Evolutionary conservation across 1,140 invertebrate species (phyloP).

Genomic region (Penaeus indicus): DNA sequence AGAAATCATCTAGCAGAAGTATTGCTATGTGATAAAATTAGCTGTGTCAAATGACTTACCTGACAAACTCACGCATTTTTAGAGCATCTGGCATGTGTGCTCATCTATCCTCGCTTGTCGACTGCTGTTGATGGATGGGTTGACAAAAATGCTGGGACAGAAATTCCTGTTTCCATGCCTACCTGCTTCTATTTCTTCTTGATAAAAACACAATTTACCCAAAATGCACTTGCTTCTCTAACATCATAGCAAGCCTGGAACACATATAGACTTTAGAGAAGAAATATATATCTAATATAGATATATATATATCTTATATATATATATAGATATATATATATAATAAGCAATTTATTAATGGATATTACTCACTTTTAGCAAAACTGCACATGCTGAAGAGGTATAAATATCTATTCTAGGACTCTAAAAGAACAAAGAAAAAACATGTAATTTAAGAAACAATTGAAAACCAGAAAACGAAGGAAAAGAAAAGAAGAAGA

Average conservation of each 20-base stretch:
- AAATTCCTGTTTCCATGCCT: conserved; percentile 63
- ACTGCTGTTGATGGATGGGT: conserved; percentile 76
- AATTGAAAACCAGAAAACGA: not conserved
- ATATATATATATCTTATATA: too few species aligned
- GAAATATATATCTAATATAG: too few species aligned
- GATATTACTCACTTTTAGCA: not conserved
- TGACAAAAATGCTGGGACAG: conserved; percentile 74
- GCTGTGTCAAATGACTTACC: not conserved
- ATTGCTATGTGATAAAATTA: not conserved
- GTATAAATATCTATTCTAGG: not conserved
- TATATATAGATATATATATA: too few species aligned
- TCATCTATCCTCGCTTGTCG: conserved; percentile 73
- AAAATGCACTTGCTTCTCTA: conserved; percentile 76
- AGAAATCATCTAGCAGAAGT: not conserved
- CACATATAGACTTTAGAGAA: conserved; percentile 20
- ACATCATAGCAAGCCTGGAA: conserved; percentile 78
- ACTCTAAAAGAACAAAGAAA: not conserved
- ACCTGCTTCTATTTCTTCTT: conserved; percentile 67
- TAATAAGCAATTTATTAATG: not conserved
- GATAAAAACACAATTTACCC: conserved; percentile 73
- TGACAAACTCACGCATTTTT: conserved; percentile 21
- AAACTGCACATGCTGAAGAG: too few species aligned
- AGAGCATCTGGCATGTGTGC: conserved; percentile 70
- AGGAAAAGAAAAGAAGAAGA: too few species aligned
- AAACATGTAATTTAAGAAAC: not conserved